phyloP scores from a whole-genome alignment of 2,113 vertebrate genomes.

The Sturnus vulgaris region DNA sequence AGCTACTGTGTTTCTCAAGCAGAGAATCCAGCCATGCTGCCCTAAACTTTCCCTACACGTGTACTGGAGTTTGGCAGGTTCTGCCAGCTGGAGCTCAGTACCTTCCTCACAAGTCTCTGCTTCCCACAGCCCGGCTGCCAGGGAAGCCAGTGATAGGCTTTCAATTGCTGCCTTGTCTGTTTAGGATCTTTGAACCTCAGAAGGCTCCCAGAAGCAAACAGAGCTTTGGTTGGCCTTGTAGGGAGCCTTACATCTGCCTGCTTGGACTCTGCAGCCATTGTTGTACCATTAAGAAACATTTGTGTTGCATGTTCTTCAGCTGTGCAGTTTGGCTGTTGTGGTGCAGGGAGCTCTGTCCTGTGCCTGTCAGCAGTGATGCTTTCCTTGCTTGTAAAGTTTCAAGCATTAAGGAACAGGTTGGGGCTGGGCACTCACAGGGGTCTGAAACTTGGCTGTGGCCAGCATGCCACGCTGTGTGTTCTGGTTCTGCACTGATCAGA shows the following conservation, averaged over 20 bases:
- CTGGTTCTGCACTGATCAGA: neutral
- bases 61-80: neutral
- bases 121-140: neutral
- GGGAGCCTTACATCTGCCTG: neutral
- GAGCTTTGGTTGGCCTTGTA: neutral
- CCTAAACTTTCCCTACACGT: neutral
- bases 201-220: neutral
- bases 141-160: neutral
- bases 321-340: neutral
- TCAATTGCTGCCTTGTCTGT: neutral
- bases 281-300: neutral
- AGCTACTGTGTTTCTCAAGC: neutral
- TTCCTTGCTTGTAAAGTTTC: neutral
- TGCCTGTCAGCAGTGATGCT: neutral
- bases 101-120: conserved; percentile 17
- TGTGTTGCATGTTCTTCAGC: neutral
- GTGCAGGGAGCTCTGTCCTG: neutral
- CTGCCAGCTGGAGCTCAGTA: conserved; percentile 36
- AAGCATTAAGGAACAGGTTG: neutral
- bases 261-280: neutral
- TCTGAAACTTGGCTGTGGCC: neutral
- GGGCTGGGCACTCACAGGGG: neutral
- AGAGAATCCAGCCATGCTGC: neutral
- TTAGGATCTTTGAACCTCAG: neutral
- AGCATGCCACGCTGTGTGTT: neutral